Conservation (phyloP, 2,113 vertebrate genomes). For the Solea solea region DNA sequence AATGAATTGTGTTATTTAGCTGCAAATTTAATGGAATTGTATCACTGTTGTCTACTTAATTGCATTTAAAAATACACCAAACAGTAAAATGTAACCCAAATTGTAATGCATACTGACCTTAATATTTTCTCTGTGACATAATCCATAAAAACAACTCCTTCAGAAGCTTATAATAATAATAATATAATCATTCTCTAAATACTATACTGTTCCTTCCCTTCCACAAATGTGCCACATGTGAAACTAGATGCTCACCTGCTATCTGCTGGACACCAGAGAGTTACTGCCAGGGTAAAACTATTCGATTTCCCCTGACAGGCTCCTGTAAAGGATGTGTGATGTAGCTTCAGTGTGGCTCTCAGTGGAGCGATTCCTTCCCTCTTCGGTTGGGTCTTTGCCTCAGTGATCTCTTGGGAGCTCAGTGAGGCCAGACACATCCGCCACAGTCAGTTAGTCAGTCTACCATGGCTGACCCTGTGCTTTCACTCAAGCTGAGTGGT, state of each 20-base stretch:
- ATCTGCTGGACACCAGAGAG: conserved; percentile 15
- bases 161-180: too few species aligned
- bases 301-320: conserved; percentile 31
- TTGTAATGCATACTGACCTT: not conserved
- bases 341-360: conserved; percentile 17
- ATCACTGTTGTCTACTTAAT: not conserved
- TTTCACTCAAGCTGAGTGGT: conserved; percentile 18
- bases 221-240: not conserved
- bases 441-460: conserved; percentile 27
- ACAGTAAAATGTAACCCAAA: not conserved
- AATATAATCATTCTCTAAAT: too few species aligned
- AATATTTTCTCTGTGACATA: not conserved
- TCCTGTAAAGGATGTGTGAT: conserved; percentile 26
- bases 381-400: conserved; percentile 26
- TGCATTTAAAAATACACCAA: not conserved
- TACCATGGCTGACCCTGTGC: conserved; percentile 19
- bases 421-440: conserved; percentile 15
- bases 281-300: conserved; percentile 10
- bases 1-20: not conserved
- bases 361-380: conserved; percentile 10
- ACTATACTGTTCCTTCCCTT: too few species aligned
- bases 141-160: too few species aligned
- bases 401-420: conserved; percentile 22
- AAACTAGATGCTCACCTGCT: not conserved
- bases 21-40: not conserved